phyloP scores from a whole-genome alignment of 2,888 invertebrate genomes.

The Lypha dubia region DNA sequence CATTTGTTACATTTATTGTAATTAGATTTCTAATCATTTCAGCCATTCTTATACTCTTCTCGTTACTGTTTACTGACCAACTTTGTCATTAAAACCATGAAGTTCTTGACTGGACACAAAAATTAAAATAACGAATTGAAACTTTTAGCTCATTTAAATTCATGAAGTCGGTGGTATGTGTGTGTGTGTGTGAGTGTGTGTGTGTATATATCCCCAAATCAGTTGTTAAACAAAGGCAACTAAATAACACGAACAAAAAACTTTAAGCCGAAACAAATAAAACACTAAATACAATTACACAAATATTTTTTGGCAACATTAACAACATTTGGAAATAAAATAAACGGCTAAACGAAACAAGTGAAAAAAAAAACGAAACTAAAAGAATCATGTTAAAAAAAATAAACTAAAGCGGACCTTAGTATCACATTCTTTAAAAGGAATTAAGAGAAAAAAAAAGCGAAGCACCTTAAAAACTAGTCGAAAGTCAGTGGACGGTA shows the following conservation, averaged over 20 bases:
- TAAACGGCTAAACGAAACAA: conserved; percentile 43
- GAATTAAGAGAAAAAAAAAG: conserved; percentile 14
- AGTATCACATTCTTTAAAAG: conserved; percentile 27
- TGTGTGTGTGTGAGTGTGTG: not conserved
- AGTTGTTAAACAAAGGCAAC: conserved; percentile 41
- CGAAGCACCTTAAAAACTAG: conserved; percentile 1
- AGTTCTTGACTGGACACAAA: conserved; percentile 40
- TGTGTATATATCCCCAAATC: conserved; percentile 1
- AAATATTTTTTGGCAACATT: conserved; percentile 72
- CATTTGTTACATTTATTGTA: conserved; percentile 64
- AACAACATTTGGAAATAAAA: conserved; percentile 66
- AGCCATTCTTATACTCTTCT: conserved; percentile 35
- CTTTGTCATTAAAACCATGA: conserved; percentile 59
- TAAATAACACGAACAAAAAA: conserved; percentile 5
- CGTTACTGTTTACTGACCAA: conserved; percentile 33
- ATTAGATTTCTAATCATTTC: conserved; percentile 68
- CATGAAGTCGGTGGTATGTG: conserved; percentile 72
- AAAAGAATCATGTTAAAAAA: conserved; percentile 42
- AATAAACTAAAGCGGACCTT: conserved; percentile 20
- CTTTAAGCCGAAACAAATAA: conserved; percentile 52
- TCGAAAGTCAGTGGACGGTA: conserved; percentile 7
- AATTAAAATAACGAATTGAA: conserved; percentile 59
- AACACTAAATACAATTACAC: conserved; percentile 69
- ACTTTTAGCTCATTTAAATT: conserved; percentile 74
- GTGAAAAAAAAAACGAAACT: conserved; percentile 12